A percentile compares a stretch with the other conserved stretches of the same genome.
Conservation (phyloP, 1,140 invertebrate genomes). For the Apocrypta bakeri region DNA sequence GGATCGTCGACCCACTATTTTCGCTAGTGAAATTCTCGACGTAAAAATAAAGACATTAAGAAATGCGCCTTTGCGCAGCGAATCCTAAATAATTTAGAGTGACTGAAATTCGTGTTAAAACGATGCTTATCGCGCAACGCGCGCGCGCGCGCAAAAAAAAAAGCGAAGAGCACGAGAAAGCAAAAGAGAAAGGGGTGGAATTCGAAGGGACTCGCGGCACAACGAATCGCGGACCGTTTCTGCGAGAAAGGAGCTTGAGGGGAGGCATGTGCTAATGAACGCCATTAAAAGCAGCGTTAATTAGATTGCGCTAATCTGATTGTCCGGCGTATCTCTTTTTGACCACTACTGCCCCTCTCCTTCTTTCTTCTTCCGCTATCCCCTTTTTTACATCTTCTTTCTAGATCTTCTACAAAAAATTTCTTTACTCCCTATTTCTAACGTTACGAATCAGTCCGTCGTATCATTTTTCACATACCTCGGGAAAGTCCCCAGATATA, state of each 20-base stretch:
- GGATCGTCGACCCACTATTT: no score
- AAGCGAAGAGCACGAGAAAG: constrained; percentile 44
- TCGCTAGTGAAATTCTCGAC: no score
- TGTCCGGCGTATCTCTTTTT: constrained; percentile 67
- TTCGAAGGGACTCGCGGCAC: constrained; percentile 32
- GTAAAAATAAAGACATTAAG: background rate
- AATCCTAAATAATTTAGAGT: constrained; percentile 49
- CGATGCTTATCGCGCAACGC: constrained; percentile 43
- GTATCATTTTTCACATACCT: background rate
- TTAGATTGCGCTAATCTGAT: constrained; percentile 75
- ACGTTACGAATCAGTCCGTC: no score
- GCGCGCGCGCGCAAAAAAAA: background rate
- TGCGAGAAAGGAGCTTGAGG: constrained; percentile 52
- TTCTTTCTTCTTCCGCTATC: constrained; percentile 8
- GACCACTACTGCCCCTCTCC: background rate
- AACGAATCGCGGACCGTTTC: constrained; percentile 1
- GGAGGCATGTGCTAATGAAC: constrained; percentile 73
- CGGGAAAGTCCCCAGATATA: background rate
- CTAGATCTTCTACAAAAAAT: no score
- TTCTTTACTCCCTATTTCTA: no score
- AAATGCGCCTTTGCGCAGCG: background rate
- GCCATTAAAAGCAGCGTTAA: constrained; percentile 75
- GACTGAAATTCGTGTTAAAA: constrained; percentile 50
- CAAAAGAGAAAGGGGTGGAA: constrained; percentile 45
- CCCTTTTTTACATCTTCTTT: constrained; percentile 18